Conservation (phyloP, 2,888 invertebrate species). For the Patella ulyssiponensis region DNA sequence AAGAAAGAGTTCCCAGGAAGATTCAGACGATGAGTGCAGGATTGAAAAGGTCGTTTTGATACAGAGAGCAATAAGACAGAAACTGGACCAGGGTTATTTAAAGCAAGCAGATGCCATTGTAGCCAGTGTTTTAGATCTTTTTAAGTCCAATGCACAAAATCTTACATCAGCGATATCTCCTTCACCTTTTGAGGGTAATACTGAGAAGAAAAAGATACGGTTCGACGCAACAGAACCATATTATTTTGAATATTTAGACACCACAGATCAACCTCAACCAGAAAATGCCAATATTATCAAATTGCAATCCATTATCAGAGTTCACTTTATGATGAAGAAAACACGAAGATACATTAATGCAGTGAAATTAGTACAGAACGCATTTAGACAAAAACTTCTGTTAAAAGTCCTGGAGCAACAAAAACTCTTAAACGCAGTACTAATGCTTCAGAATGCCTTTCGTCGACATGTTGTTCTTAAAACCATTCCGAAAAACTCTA, state of each 20-base stretch:
- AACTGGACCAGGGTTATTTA: neutral
- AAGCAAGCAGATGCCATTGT: neutral
- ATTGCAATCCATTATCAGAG: too few relatives aligned
- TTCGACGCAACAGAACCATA: neutral
- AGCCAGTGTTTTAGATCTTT: neutral
- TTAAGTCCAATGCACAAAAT: neutral
- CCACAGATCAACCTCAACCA: neutral
- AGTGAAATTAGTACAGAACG: neutral
- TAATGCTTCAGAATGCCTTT: slow-evolving; percentile 1
- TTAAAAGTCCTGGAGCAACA: neutral
- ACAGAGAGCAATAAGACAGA: slow-evolving; percentile 1
- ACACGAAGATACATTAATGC: neutral
- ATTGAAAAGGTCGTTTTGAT: neutral
- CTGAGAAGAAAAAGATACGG: neutral
- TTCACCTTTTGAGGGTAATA: neutral
- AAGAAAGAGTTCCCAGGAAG: neutral
- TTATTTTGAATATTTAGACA: neutral
- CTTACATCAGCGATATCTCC: neutral
- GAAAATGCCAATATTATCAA: too few relatives aligned
- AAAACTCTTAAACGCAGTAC: neutral
- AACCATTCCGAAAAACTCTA: neutral
- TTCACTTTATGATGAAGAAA: too few relatives aligned
- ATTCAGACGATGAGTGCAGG: too few relatives aligned
- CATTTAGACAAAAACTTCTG: neutral
- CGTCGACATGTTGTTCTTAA: slow-evolving; percentile 1